A percentile compares a stretch with the other conserved stretches of the same genome.
phyloP scores from a whole-genome alignment of 2,888 invertebrate species.

The Spodoptera exigua region DNA sequence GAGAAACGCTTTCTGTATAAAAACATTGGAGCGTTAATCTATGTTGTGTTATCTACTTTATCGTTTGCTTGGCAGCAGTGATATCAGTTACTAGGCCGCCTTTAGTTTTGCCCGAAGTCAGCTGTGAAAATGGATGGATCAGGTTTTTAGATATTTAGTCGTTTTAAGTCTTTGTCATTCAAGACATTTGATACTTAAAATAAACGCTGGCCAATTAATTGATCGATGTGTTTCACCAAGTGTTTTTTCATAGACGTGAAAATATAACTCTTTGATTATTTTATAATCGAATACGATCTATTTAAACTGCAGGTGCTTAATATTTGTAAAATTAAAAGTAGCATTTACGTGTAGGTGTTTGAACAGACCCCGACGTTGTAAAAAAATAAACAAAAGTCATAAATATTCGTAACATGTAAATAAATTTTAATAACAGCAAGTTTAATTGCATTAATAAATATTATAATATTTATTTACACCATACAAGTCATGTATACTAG shows the following conservation, averaged over 20 bases:
- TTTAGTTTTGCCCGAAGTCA: constrained; percentile 75
- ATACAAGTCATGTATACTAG: constrained; percentile 25
- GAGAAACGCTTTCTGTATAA: constrained; percentile 31
- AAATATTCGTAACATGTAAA: background rate
- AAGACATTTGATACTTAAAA: constrained; percentile 38
- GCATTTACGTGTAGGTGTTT: no score
- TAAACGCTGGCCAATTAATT: constrained; percentile 39
- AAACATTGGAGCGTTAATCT: constrained; percentile 46
- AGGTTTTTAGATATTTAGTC: constrained; percentile 53
- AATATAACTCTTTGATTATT: no score
- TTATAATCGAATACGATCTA: no score
- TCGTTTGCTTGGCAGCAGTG: constrained; percentile 50
- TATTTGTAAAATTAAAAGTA: no score
- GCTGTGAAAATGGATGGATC: constrained; percentile 73
- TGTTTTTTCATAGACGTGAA: constrained; percentile 26
- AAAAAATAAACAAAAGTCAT: background rate
- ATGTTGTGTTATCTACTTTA: constrained; percentile 55
- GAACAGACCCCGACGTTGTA: no score
- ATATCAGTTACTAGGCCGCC: constrained; percentile 63
- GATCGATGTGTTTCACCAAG: constrained; percentile 45
- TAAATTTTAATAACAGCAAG: background rate
- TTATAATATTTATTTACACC: constrained; percentile 14
- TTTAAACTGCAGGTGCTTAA: no score
- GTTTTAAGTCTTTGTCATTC: constrained; percentile 35
- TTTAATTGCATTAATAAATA: constrained; percentile 12